These are phyloP conservation scores for Ciconia maguari DNA, from an alignment of 2,113 vertebrate species.

Conservation along the genomic window DNA sequence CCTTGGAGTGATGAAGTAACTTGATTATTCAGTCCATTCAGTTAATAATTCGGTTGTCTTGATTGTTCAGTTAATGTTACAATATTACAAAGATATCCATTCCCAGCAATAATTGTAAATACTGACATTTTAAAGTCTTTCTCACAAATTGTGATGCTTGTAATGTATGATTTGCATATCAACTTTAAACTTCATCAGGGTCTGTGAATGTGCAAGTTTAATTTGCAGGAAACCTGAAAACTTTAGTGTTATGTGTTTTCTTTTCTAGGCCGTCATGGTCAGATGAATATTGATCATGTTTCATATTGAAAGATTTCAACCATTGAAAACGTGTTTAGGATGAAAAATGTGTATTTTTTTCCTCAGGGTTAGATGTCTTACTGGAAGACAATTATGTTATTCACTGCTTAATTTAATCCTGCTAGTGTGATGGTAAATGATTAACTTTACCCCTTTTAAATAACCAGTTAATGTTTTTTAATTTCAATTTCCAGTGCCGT, in stretches of 20 bases:
- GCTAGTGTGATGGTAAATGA: background rate
- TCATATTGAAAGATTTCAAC: background rate
- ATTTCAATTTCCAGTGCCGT: constrained; percentile 51
- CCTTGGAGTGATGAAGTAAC: background rate
- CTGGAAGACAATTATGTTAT: background rate
- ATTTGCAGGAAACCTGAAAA: background rate
- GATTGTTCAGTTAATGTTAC: background rate
- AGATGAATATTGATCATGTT: background rate
- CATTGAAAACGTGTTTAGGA: background rate
- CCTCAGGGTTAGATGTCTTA: background rate
- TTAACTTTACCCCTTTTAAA: background rate
- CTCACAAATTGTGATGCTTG: background rate
- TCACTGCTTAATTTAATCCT: background rate
- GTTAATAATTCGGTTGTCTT: background rate
- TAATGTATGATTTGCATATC: background rate
- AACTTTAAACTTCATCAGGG: background rate
- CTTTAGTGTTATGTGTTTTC: background rate
- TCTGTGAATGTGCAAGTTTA: background rate
- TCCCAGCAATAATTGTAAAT: background rate
- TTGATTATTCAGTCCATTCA: background rate
- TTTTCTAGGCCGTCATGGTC: background rate
- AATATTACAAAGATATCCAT: background rate
- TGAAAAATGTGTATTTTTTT: background rate
- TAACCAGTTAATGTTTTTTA: background rate
- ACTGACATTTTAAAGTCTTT: background rate